Evolutionary conservation across 1,140 invertebrate species (phyloP).

Genomic region (Calliopsis andreniformis): DNA sequence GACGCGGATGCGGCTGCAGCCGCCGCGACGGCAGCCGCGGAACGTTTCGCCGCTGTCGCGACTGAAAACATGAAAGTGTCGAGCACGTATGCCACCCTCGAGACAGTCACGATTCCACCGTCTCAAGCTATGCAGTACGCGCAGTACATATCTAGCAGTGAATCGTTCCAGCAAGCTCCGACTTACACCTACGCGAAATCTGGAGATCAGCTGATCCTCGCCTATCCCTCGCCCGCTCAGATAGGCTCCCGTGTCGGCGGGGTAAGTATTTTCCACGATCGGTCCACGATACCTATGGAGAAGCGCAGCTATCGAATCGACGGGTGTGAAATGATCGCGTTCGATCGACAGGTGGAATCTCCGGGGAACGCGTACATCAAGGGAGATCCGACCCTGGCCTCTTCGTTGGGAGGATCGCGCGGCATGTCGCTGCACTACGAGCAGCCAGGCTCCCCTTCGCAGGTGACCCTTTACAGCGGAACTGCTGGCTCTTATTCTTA

Average conservation of each 20-base stretch:
- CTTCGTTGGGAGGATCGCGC: conserved; percentile 78
- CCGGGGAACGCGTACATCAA: conserved; percentile 78
- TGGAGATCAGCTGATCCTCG: conserved; percentile 67
- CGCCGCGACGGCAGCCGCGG: conserved; percentile 22
- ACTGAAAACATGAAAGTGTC: conserved; percentile 73
- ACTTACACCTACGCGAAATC: conserved; percentile 75
- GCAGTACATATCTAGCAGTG: conserved; percentile 71
- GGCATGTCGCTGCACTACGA: conserved; percentile 81
- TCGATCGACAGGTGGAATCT: conserved; percentile 71
- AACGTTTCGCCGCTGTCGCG: conserved; percentile 50
- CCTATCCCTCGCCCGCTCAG: conserved; percentile 73
- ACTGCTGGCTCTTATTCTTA: conserved; percentile 78
- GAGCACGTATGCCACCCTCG: conserved; percentile 78
- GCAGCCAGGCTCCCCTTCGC: conserved; percentile 81
- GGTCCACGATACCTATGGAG: no score
- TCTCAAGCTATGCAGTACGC: conserved; percentile 74
- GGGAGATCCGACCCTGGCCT: conserved; percentile 83
- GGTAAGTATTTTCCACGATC: conserved; percentile 58
- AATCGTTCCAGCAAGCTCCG: conserved; percentile 71
- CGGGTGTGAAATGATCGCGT: neutral
- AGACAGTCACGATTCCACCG: conserved; percentile 73
- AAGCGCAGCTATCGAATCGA: no score
- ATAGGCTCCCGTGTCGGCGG: conserved; percentile 66
- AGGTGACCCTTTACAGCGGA: conserved; percentile 82
- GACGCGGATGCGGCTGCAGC: conserved; percentile 47